Evolutionary conservation across 2,797 vertebrate species (phyloP).

Genomic region (Pitangus sulphuratus): DNA sequence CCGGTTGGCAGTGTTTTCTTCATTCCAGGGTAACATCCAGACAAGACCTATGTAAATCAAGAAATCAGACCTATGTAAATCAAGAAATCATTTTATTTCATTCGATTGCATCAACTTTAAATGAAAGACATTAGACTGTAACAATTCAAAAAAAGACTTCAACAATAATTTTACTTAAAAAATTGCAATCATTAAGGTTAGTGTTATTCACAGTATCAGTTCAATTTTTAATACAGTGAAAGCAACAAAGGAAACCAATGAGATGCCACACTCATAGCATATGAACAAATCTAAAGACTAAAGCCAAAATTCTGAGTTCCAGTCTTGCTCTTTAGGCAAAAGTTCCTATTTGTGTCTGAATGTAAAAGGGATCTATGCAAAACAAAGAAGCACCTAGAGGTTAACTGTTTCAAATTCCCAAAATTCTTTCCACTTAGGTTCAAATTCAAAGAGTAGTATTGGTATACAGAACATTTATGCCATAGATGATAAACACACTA

Average conservation of each 20-base stretch:
- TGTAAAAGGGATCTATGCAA: not conserved
- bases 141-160: not conserved
- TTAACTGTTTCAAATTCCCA: not conserved
- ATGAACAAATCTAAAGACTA: not conserved
- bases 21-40: conserved; percentile 88
- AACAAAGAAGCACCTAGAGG: not conserved
- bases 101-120: not conserved
- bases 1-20: conserved; percentile 59
- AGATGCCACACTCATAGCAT: not conserved
- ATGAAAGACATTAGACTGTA: not conserved
- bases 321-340: not conserved
- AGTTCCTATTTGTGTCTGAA: not conserved
- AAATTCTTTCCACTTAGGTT: not conserved
- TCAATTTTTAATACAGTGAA: not conserved
- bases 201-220: not conserved
- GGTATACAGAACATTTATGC: not conserved
- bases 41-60: conserved; percentile 82
- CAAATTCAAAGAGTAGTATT: not conserved
- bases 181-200: not conserved
- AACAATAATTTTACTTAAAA: not conserved
- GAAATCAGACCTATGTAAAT: conserved; percentile 77
- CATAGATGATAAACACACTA: not conserved
- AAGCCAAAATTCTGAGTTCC: not conserved
- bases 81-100: not conserved
- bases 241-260: not conserved